Evolutionary conservation across 2,888 invertebrate genomes (phyloP), one percentile per base, ranked within the genome.

Genomic region (Autographa gamma): DNA sequence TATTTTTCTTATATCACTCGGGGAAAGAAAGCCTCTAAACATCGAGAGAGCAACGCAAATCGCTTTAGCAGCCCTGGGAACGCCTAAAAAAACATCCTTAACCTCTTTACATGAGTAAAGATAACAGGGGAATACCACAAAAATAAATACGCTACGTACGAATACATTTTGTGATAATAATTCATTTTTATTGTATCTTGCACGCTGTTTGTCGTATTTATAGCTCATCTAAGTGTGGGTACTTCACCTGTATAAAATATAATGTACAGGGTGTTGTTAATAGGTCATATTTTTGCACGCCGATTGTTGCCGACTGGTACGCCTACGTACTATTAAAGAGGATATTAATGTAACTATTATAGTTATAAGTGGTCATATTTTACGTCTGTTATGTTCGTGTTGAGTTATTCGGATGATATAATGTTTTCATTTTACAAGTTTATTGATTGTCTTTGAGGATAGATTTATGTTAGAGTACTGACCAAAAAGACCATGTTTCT

Each of bases 171-270:
- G 89, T 89, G 89, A 89, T 93, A 94, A 95, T 95, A 95, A 93
- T 92, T 95, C 95, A 95, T 93, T 94, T 95, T 95, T 95, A 95
- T 95, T 94, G 92, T 95, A 93, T 93, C 93, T 93, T 92, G 93
- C 93, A 91, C 93, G 93, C 93, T 93, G 93, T 94, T 93, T 92
- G 89, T 91, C 88, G 88, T 94, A 94, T 95, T 95, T 95, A 95
- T 95, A 88, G 91, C 92, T 90, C 92, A 92, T 93, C 94, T 94
- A 88, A 88, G 91, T 92, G 91, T 91, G 88, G 89, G 88, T 89
- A 87, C 86, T 88, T 89, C 89, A 90, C 90, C 90, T 92, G 91
- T 91, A 91, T 93, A 92, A 93, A 91, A 91, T 93, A 93, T 92
- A 90, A 91, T 88, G 92, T 92, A 88, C 91, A 89, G 91, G 90